Base-by-base conservation (phyloP, 2,113 vertebrate species). In the Melanostigma gelatinosum region DNA sequence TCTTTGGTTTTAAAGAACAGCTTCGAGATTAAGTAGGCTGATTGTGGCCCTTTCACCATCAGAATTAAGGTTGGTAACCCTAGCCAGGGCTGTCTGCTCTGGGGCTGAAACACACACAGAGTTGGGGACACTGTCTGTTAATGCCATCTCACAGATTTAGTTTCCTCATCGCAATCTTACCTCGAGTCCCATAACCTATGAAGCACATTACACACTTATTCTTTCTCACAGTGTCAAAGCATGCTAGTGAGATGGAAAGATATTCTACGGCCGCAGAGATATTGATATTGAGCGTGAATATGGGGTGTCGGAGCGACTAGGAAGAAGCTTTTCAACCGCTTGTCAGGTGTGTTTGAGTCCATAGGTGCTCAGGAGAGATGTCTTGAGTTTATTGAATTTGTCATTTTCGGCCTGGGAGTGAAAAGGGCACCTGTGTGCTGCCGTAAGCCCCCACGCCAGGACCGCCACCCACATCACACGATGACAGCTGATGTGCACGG, bases 131-230 rank as follows among this genome's bases (percentile, higher is more conserved):
- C 89, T 93, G 94, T 96, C 93, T 96, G 96, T 96, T 97, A 96
- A 98, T 96, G 96, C 97, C 95, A 94, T 93, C 94, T 94, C 85
- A 76, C 90, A 96, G 96, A 96, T 99, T 96, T 85, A 93, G 88
- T 99, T 98, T 97, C 98, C 94, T 94, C 94, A 87, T 93, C 89
- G 82, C 94, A 94, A 95, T 96, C 93, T 95, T 94, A 96, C 90
- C 92, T 95, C 92, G 90, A 94, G 84, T 94, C 89, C 79, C 86
- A 90, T 86, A 91, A 87, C 90, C 91, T 90, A 84, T 88, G 89
- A 90, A 90, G 92, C 83, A 75, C 82, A 90, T 85, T 90, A n/a
- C n/a, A n/a, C n/a, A n/a, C 82, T 62, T 86, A 87, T 87, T 84
- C 69, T 74, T 94, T 95, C 94, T 95, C 96, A 91, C 85, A 89